These are phyloP conservation scores for Lanius ludovicianus DNA, from an alignment of 2,113 vertebrate genomes.

Conservation along the genomic window DNA sequence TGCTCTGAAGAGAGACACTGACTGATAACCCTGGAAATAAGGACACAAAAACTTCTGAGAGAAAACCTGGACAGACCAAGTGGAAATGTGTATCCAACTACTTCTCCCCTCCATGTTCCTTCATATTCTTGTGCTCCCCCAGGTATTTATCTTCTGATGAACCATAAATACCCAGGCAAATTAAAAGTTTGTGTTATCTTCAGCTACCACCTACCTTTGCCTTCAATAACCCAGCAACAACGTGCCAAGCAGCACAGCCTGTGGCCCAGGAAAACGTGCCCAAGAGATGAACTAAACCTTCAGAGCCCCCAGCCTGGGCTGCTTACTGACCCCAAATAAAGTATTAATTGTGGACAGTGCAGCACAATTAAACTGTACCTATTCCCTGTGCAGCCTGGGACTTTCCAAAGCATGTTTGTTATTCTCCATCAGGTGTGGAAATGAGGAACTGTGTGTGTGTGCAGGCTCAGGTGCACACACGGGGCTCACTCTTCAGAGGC, in stretches of 20 bases:
- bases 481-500: background rate
- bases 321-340: background rate
- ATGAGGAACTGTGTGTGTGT: accelerated
- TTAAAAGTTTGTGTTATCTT: background rate
- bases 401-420: accelerated
- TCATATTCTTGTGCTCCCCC: accelerated
- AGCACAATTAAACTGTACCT: background rate
- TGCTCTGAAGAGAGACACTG: background rate
- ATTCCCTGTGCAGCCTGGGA: background rate
- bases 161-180: background rate
- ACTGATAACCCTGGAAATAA: background rate
- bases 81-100: background rate
- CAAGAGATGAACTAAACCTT: background rate
- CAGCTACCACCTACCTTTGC: accelerated
- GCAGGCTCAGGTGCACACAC: accelerated
- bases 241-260: accelerated
- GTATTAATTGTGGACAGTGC: accelerated
- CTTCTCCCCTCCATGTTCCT: background rate
- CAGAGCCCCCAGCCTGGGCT: background rate
- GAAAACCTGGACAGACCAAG: background rate
- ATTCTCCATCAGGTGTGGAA: background rate
- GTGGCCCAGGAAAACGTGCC: accelerated
- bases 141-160: background rate
- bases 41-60: background rate
- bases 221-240: accelerated